These are phyloP conservation scores for Holcopasites calliopsidis DNA, from an alignment of 1,140 invertebrate species.

Conservation along the genomic window DNA sequence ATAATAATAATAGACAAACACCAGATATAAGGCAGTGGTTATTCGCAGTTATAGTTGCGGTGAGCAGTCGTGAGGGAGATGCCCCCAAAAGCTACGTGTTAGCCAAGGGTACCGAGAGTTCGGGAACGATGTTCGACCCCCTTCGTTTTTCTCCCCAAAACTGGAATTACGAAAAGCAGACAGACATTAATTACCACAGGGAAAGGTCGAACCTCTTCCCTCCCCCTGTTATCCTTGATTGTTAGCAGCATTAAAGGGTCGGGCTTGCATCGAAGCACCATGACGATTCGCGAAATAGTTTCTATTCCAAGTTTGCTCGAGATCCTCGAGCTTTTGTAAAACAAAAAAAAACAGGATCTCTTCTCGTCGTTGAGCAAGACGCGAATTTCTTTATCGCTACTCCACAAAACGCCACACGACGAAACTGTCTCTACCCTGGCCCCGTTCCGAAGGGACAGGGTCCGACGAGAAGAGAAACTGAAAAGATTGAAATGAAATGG, in stretches of 20 bases:
- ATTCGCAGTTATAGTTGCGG: constrained; percentile 81
- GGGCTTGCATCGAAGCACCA: constrained; percentile 69
- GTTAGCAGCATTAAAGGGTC: constrained; percentile 79
- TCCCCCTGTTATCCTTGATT: constrained; percentile 73
- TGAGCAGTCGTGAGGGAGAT: constrained; percentile 80
- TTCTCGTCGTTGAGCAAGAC: background rate
- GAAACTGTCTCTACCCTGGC: background rate
- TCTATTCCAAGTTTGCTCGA: background rate
- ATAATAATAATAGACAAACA: constrained; percentile 78
- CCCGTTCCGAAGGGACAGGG: background rate
- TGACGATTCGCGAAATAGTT: constrained; percentile 8
- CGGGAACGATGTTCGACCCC: constrained; percentile 28
- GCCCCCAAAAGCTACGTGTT: constrained; percentile 80
- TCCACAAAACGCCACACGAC: constrained; percentile 16
- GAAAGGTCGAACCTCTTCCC: constrained; percentile 43
- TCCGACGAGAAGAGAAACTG: background rate
- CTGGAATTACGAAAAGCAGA: background rate
- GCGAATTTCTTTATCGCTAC: background rate
- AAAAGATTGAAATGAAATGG: background rate
- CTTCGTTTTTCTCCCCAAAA: constrained; percentile 20
- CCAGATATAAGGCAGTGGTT: constrained; percentile 80
- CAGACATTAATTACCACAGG: no score
- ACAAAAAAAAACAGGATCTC: background rate
- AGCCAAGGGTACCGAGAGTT: constrained; percentile 74
- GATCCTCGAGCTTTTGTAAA: background rate